Base-by-base conservation (phyloP, 2,888 invertebrate genomes). In the Ectemnius continuus region DNA sequence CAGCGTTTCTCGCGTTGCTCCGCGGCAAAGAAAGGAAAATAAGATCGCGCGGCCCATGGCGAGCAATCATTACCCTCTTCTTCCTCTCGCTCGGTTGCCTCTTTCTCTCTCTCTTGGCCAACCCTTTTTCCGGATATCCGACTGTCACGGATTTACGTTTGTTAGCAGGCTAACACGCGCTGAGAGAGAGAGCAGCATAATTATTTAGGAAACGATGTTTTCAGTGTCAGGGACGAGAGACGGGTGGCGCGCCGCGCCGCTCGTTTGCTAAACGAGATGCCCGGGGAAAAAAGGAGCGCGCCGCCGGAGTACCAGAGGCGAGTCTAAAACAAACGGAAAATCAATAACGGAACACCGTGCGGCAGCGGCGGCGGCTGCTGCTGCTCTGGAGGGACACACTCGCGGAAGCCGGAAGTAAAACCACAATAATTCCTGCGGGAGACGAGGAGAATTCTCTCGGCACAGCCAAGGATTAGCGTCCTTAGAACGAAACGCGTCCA, bases 281-380 rank as follows among this genome's bases (percentile, higher is more conserved):
- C 28, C 62, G 58, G 18, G 14, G 2, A 47, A 57, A 68, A 64
- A 48, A 20, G 48, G 59, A 23, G n/a, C 46, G 60, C 47, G 59
- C 59, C 26, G 18, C 14, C 59, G 28, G 63, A 70, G 67, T 36
- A 36, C 36, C 36, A 36, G 36, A 36, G 36, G 8, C 36, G 63
- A 76, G 64, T 67, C 61, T 69, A 73, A 73, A 70, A 78, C 67
- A 73, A 76, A 76, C 77, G 67, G 67, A 65, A 78, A 78, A 76
- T 76, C 77, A 67, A 78, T 78, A 78, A 70, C 62, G 75, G 62
- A 47, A 58, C 61, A 71, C 62, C n/a, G 16, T 14, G 16, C n/a
- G 56, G 67, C n/a, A n/a, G n/a, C n/a, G n/a, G n/a, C n/a, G n/a
- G n/a, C n/a, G n/a, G n/a, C n/a, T n/a, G n/a, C 62, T 68, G 70